Evolutionary conservation across 2,888 invertebrate species (phyloP).

Genomic region (Ophion ventricosus): DNA sequence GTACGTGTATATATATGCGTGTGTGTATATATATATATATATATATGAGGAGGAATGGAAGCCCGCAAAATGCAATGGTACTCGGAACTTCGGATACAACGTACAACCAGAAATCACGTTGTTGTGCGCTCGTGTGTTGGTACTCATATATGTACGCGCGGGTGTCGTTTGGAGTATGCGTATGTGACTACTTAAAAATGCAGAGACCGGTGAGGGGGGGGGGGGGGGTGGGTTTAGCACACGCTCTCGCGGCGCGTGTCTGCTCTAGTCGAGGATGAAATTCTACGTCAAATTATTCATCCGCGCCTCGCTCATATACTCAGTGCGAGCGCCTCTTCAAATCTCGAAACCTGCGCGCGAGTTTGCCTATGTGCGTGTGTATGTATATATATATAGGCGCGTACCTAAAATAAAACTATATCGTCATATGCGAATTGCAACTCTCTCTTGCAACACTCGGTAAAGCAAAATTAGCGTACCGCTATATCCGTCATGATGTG

Average conservation of each 20-base stretch:
- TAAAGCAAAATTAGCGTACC: constrained; percentile 41
- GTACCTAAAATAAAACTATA: constrained; percentile 21
- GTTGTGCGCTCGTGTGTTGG: background rate
- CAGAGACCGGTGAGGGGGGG: constrained; percentile 54
- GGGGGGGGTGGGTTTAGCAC: too few species aligned
- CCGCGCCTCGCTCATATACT: constrained; percentile 26
- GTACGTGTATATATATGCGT: background rate
- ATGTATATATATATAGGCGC: background rate
- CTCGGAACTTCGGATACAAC: constrained; percentile 55
- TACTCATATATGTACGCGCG: background rate
- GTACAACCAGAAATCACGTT: constrained; percentile 44
- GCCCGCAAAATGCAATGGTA: constrained; percentile 39
- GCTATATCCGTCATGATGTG: constrained; percentile 53
- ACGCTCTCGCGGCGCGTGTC: constrained; percentile 63
- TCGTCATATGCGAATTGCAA: constrained; percentile 33
- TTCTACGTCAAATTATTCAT: constrained; percentile 67
- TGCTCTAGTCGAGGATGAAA: constrained; percentile 65
- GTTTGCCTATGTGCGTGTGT: background rate
- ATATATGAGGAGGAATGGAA: constrained; percentile 9
- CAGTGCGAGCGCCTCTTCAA: constrained; percentile 35
- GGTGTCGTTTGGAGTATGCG: constrained; percentile 61
- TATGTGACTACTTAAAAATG: constrained; percentile 63
- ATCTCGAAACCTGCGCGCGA: constrained; percentile 21
- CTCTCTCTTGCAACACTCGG: constrained; percentile 30
- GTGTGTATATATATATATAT: background rate